A percentile compares a stretch with the other conserved stretches of the same genome.
Conservation (phyloP, 2,113 vertebrate species). For the Myotis lucifugus region DNA sequence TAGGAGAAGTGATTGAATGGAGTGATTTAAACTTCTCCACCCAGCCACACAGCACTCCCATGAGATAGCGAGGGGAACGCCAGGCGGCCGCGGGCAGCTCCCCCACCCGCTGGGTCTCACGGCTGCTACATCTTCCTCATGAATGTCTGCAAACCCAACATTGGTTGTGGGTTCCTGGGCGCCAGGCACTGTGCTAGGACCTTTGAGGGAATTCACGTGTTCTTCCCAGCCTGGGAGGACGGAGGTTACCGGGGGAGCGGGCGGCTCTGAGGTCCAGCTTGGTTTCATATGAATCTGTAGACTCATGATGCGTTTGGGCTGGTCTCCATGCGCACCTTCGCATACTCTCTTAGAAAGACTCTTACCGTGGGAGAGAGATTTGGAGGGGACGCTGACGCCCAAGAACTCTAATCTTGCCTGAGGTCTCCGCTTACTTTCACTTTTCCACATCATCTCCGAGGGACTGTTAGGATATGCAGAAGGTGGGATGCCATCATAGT, state of each 20-base stretch:
- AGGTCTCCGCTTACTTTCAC: not conserved
- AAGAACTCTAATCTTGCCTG: not conserved
- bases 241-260: not conserved
- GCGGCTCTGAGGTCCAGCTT: not conserved
- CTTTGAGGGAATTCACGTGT: not conserved
- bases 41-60: not conserved
- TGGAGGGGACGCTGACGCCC: not conserved
- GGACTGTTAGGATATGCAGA: not conserved
- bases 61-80: not conserved
- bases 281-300: not conserved
- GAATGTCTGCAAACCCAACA: not conserved
- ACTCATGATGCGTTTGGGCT: not conserved
- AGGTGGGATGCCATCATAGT: not conserved
- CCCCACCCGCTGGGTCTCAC: not conserved
- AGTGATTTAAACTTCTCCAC: not conserved
- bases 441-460: not conserved
- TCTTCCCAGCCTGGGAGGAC: not conserved
- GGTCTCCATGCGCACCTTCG: not conserved
- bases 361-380: not conserved
- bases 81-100: not conserved
- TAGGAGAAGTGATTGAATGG: not conserved
- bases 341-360: not conserved
- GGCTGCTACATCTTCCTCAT: not conserved
- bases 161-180: not conserved
- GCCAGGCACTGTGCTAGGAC: not conserved